Percentiles rank a stretch among this genome's conserved stretches.
These are phyloP conservation scores for Aurelia aurita DNA, from an alignment of 30 jellyfish, hydroid and myxozoan genomes.

Conservation along the genomic window DNA sequence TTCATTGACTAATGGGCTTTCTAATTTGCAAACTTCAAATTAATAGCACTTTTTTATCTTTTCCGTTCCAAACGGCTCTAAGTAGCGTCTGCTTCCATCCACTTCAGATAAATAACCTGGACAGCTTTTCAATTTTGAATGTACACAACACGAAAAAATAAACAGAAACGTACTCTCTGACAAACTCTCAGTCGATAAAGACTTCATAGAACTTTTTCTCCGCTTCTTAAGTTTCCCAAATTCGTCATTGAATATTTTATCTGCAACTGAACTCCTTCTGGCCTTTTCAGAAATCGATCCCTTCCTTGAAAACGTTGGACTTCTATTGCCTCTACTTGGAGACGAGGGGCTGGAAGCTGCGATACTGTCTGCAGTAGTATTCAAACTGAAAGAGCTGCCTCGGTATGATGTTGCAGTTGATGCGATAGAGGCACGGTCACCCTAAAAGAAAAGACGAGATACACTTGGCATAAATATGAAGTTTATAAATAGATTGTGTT, in stretches of 20 bases:
- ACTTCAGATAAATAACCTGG: too few relatives aligned
- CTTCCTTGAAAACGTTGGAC: constrained; percentile 54
- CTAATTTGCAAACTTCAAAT: too few relatives aligned
- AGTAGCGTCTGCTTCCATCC: too few relatives aligned
- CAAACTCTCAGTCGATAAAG: constrained; percentile 77
- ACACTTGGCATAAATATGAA: too few relatives aligned
- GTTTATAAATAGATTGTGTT: too few relatives aligned
- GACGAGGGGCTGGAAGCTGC: constrained; percentile 46
- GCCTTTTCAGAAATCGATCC: constrained; percentile 64
- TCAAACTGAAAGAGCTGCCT: constrained; percentile 75
- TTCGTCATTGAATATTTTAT: constrained; percentile 73
- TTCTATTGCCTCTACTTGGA: constrained; percentile 36
- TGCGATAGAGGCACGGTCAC: constrained; percentile 79
- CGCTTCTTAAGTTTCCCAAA: constrained; percentile 63
- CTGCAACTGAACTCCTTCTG: constrained; percentile 86
- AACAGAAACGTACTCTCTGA: constrained; percentile 66
- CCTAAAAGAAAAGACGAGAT: constrained; percentile 45
- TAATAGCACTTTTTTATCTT: too few relatives aligned
- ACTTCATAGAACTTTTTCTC: constrained; percentile 58
- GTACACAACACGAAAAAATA: too few relatives aligned
- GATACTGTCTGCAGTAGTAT: constrained; percentile 71
- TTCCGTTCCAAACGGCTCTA: too few relatives aligned
- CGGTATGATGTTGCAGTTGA: constrained; percentile 78
- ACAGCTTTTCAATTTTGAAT: too few relatives aligned
- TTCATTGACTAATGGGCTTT: too few relatives aligned